These are phyloP conservation scores for Myotis myotis DNA, from an alignment of 2,797 vertebrate genomes.

Conservation along the genomic window DNA sequence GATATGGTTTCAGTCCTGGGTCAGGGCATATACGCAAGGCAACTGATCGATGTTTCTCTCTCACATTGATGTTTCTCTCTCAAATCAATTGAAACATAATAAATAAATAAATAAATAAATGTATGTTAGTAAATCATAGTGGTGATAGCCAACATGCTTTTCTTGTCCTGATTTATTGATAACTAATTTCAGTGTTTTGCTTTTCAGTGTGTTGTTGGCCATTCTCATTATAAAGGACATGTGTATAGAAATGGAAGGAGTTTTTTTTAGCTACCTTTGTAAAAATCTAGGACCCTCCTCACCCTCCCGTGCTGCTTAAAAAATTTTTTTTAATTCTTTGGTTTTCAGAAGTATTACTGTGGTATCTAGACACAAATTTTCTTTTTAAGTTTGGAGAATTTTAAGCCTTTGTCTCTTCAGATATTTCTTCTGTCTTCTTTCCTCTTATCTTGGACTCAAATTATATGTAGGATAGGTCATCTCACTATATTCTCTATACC, in stretches of 20 bases:
- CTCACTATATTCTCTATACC: background rate
- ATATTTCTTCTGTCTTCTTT: background rate
- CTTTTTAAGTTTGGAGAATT: background rate
- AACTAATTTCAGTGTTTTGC: background rate
- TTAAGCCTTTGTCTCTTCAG: constrained; percentile 19
- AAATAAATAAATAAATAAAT: too few species aligned
- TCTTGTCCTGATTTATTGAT: background rate
- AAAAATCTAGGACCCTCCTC: background rate
- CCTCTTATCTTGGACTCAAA: background rate
- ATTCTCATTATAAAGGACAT: constrained; percentile 9
- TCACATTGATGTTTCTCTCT: too few species aligned
- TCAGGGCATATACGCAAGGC: too few species aligned
- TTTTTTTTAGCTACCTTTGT: constrained; percentile 5
- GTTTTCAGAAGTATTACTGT: background rate
- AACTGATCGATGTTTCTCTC: too few species aligned
- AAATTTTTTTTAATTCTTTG: background rate
- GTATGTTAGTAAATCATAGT: too few species aligned
- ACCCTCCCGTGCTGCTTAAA: background rate
- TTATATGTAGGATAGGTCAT: background rate
- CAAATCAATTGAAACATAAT: too few species aligned
- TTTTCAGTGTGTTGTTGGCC: background rate
- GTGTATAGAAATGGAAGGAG: background rate
- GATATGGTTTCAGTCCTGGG: too few species aligned
- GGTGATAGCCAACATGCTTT: background rate
- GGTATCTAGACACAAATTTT: background rate